These are phyloP conservation scores for Leucophenga varia DNA, from an alignment of 1,140 invertebrate genomes.

Conservation along the genomic window DNA sequence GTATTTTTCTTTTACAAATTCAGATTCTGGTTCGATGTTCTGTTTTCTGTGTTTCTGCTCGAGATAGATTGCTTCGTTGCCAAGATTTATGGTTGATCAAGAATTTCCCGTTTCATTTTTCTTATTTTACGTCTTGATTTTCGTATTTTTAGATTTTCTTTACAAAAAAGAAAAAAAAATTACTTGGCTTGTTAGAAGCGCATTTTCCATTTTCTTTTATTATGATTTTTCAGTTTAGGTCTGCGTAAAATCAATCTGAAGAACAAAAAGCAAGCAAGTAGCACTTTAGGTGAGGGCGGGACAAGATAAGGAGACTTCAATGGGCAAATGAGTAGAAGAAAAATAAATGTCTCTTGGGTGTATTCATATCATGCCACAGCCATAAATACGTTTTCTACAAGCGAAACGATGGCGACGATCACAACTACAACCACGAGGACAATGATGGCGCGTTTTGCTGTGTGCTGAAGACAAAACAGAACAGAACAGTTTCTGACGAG, in stretches of 20 bases:
- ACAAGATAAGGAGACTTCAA: neutral
- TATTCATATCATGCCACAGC: slow-evolving; percentile 49
- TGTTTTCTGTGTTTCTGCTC: neutral
- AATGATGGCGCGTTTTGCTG: neutral
- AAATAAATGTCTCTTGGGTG: slow-evolving; percentile 53
- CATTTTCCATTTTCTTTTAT: no score
- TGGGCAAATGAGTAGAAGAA: slow-evolving; percentile 42
- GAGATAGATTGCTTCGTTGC: slow-evolving; percentile 51
- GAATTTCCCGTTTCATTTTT: slow-evolving; percentile 38
- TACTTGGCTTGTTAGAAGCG: slow-evolving; percentile 18
- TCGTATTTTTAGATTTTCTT: slow-evolving; percentile 31
- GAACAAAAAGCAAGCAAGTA: no score
- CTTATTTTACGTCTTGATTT: no score
- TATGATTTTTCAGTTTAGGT: no score
- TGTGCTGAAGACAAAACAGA: slow-evolving; percentile 26
- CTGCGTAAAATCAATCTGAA: neutral
- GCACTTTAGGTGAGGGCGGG: no score
- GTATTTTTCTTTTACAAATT: no score
- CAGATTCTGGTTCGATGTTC: no score
- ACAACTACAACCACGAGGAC: slow-evolving; percentile 1
- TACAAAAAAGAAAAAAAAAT: slow-evolving; percentile 10
- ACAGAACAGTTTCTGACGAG: slow-evolving; percentile 23
- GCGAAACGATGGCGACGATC: slow-evolving; percentile 32
- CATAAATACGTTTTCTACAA: slow-evolving; percentile 48
- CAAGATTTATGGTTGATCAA: slow-evolving; percentile 55